Percentiles rank a stretch among this genome's conserved stretches.
phyloP scores from a whole-genome alignment of 1,140 invertebrate species.

The Trachymyrmex cornetzi region DNA sequence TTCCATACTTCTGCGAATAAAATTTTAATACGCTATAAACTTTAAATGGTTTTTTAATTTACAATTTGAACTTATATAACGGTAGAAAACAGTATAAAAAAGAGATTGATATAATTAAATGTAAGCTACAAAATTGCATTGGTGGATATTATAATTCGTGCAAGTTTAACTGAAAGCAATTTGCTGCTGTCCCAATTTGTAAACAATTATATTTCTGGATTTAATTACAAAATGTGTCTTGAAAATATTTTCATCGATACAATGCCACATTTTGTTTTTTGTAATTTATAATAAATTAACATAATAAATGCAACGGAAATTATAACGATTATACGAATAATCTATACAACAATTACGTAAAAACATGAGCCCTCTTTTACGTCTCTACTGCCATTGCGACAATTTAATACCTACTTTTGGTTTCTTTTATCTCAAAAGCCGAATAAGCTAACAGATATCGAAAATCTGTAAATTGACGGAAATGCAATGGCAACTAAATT shows the following conservation, averaged over 20 bases:
- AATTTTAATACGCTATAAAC: neutral
- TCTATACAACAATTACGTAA: neutral
- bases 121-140: constrained; percentile 26
- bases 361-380: neutral
- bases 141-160: constrained; percentile 22
- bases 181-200: constrained; percentile 5
- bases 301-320: constrained; percentile 17
- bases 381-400: neutral
- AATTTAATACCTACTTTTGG: constrained; percentile 7
- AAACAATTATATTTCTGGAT: constrained; percentile 55
- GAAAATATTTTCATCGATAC: constrained; percentile 41
- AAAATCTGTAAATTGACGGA: constrained; percentile 35
- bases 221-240: constrained; percentile 54
- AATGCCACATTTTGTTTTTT: constrained; percentile 21
- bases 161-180: constrained; percentile 49
- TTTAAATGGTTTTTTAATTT: neutral
- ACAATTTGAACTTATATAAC: constrained; percentile 11
- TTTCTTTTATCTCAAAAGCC: neutral
- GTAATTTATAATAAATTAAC: constrained; percentile 44
- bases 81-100: neutral
- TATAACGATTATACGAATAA: constrained; percentile 22
- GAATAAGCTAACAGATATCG: neutral
- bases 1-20: neutral
- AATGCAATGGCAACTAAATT: neutral
- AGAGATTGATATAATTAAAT: constrained; percentile 28